phyloP scores from a whole-genome alignment of 2,113 vertebrate species.

The Gymnogyps californianus region DNA sequence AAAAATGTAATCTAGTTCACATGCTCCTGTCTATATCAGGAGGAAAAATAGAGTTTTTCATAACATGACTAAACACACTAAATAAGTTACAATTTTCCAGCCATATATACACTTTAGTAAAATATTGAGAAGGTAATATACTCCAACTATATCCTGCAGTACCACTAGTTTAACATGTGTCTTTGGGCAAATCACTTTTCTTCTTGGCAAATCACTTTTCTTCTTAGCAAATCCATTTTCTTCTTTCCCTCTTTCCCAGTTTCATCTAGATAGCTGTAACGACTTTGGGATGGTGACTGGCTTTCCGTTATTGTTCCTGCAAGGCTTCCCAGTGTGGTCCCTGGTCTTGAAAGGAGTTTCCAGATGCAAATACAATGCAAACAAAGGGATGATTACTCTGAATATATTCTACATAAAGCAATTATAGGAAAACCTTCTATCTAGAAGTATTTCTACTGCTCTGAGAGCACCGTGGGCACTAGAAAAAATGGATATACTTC shows the following conservation, averaged over 20 bases:
- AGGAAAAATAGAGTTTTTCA: neutral
- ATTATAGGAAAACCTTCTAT: neutral
- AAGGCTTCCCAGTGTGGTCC: slow-evolving; percentile 5
- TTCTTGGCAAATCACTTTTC: neutral
- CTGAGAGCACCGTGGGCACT: neutral
- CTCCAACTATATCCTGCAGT: neutral
- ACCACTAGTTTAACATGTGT: neutral
- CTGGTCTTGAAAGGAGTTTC: slow-evolving; percentile 3
- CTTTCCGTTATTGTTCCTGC: neutral
- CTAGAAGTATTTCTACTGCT: neutral
- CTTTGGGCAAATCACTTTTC: neutral
- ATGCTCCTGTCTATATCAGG: neutral
- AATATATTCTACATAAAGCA: neutral
- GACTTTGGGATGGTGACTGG: neutral
- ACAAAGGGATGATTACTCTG: neutral
- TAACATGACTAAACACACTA: neutral
- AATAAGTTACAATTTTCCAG: neutral
- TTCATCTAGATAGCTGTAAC: neutral
- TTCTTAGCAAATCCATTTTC: neutral
- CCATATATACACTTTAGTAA: neutral
- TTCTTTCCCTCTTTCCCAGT: neutral
- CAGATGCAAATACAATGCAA: neutral
- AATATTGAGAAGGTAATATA: neutral
- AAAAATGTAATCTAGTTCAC: neutral
- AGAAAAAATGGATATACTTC: neutral